These are phyloP conservation scores for Orcinus orca DNA, from an alignment of 2,113 vertebrate species.

Conservation along the genomic window DNA sequence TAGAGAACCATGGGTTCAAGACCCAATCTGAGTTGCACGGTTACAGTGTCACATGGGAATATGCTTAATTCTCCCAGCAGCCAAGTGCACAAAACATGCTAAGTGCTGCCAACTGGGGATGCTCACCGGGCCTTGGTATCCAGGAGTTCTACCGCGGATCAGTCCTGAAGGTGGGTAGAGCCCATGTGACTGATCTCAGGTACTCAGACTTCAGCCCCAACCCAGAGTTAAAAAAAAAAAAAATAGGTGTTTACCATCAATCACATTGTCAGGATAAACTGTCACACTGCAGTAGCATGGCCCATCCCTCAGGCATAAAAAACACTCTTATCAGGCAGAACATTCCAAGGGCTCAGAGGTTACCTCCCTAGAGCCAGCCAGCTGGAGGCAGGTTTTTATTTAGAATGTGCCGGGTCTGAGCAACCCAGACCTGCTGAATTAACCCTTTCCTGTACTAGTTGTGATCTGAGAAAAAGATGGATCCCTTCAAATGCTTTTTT, in stretches of 20 bases:
- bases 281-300: not conserved
- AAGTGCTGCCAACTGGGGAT: not conserved
- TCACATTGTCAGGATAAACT: not conserved
- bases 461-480: not conserved
- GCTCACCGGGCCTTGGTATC: not conserved
- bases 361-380: not conserved
- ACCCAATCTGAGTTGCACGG: too few relatives aligned
- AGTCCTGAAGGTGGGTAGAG: too few relatives aligned
- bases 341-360: not conserved
- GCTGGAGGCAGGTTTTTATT: not conserved
- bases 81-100: not conserved
- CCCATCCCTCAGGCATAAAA: not conserved
- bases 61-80: not conserved
- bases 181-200: not conserved
- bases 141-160: not conserved
- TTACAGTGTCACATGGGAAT: not conserved
- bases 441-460: not conserved
- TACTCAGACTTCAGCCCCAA: not conserved
- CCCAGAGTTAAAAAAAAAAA: not conserved
- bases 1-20: too few relatives aligned
- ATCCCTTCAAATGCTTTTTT: not conserved
- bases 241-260: not conserved
- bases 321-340: not conserved
- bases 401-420: not conserved
- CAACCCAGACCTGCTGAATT: not conserved